A percentile compares a stretch with the other conserved stretches of the same genome.
Evolutionary conservation across 1,140 invertebrate genomes (phyloP).

Genomic region (Macrosteles quadrilineatus): DNA sequence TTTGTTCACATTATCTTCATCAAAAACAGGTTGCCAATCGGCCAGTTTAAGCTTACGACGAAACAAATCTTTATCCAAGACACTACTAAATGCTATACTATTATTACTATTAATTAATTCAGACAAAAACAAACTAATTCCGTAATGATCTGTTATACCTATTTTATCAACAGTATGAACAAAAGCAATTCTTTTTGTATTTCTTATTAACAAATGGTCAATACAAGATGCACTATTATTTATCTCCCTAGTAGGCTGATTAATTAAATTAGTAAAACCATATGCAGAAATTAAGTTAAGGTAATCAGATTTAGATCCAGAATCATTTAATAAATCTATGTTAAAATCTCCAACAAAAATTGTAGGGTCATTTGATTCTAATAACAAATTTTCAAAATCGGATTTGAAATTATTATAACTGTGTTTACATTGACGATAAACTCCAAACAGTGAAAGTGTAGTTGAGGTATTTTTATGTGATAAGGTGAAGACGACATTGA

Average conservation of each 20-base stretch:
- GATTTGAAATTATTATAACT: background rate
- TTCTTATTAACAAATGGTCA: background rate
- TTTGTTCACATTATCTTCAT: no score
- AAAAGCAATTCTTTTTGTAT: no score
- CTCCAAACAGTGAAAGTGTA: background rate
- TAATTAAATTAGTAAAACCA: background rate
- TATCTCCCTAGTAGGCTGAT: background rate
- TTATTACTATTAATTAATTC: no score
- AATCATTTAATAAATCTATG: background rate
- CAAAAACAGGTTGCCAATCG: no score
- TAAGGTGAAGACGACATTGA: background rate
- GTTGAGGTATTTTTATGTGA: background rate
- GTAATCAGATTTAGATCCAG: background rate
- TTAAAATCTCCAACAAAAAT: background rate
- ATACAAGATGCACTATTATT: background rate
- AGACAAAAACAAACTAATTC: no score
- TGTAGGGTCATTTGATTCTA: background rate
- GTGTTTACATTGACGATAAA: background rate
- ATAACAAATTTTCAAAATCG: conserved; percentile 1
- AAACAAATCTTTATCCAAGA: no score
- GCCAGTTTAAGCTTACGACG: no score
- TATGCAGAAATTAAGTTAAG: background rate
- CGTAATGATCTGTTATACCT: no score
- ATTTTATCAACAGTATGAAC: no score
- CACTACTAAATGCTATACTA: no score